Evolutionary conservation across 2,888 invertebrate genomes (phyloP).

Genomic region (Diaperis boleti): DNA sequence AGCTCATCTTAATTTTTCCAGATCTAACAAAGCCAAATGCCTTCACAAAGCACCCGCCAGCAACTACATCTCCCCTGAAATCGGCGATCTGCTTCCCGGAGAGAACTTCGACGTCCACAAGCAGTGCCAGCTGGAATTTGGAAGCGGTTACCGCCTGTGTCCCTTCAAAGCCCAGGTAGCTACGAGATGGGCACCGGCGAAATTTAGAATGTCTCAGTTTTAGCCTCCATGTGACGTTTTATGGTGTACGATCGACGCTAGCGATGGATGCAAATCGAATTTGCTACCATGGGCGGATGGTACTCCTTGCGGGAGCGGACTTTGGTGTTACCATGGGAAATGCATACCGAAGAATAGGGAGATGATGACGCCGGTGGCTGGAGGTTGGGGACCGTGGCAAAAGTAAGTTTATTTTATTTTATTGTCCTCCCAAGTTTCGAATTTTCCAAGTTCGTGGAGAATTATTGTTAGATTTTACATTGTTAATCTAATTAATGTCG

Average conservation of each 20-base stretch:
- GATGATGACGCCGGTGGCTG: constrained; percentile 66
- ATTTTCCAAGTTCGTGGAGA: too few relatives aligned
- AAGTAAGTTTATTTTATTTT: constrained; percentile 54
- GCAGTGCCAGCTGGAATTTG: constrained; percentile 88
- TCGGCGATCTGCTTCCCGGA: constrained; percentile 72
- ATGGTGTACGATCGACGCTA: constrained; percentile 79
- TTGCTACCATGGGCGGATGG: constrained; percentile 94
- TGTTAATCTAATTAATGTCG: too few relatives aligned
- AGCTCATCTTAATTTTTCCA: too few relatives aligned
- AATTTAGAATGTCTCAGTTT: constrained; percentile 31
- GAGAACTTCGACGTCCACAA: constrained; percentile 80
- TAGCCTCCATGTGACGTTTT: constrained; percentile 79
- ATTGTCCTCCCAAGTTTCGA: too few relatives aligned
- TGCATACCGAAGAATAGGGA: constrained; percentile 73
- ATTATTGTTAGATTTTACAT: too few relatives aligned
- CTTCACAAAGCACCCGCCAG: constrained; percentile 75
- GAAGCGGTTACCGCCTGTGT: constrained; percentile 76
- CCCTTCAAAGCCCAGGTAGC: constrained; percentile 53
- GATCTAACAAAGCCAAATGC: constrained; percentile 79
- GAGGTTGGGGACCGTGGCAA: constrained; percentile 64
- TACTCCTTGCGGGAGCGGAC: constrained; percentile 75
- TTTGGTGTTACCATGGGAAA: constrained; percentile 84
- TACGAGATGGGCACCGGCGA: background rate
- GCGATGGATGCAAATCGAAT: constrained; percentile 79
- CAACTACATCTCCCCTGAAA: constrained; percentile 60